Conservation (phyloP, 2,113 vertebrate genomes). For the Rynchops niger region DNA sequence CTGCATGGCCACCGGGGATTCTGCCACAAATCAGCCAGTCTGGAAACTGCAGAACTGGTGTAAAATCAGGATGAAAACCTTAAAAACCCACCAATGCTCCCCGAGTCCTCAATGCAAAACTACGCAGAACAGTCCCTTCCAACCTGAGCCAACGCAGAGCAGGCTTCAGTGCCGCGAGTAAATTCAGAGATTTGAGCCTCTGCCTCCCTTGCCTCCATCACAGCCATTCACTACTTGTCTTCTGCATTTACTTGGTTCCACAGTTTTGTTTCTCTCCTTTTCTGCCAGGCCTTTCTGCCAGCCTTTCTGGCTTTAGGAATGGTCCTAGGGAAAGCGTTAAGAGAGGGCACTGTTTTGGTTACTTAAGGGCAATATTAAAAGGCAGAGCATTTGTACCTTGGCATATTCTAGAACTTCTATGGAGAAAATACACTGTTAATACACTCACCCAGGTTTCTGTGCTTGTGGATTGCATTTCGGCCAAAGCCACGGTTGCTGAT, state of each 20-base stretch:
- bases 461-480: neutral
- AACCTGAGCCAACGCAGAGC: neutral
- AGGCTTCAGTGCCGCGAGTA: accelerated
- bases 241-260: neutral
- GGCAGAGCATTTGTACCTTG: neutral
- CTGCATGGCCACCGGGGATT: neutral
- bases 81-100: neutral
- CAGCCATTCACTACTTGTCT: neutral
- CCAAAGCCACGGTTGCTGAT: neutral
- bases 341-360: neutral
- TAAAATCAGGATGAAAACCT: neutral
- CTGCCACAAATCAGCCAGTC: neutral
- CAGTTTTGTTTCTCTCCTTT: neutral
- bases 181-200: neutral
- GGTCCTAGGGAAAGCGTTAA: neutral
- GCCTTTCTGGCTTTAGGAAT: neutral
- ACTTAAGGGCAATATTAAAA: neutral
- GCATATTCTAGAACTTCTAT: neutral
- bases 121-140: neutral
- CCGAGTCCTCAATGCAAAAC: neutral
- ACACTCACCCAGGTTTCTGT: neutral
- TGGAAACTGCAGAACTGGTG: neutral
- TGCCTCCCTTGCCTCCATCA: neutral
- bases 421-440: neutral
- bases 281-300: neutral